Base-by-base conservation (phyloP, 2,797 vertebrate species). In the Semotilus atromaculatus region DNA sequence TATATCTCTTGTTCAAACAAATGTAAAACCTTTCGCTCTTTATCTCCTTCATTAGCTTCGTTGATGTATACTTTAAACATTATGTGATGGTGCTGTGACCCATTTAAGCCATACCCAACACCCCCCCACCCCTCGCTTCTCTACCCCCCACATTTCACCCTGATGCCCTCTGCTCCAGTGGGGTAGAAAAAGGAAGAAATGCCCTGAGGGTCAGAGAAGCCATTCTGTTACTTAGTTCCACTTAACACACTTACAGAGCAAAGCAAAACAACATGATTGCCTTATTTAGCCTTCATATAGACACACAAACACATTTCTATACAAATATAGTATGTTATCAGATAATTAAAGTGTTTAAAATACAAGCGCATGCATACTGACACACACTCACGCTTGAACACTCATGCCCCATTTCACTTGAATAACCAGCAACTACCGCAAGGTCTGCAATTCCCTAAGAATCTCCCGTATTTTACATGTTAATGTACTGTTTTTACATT, bases 51-150 rank as follows among this genome's bases (percentile, higher is more conserved):
- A 90, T 82, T 83, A 79, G 66, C 85, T 89, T 86, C 13, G 36
- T 89, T 89, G 86, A 85, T 85, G 78, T 88, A 43, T 85, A 80
- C 82, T 76, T 81, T 80, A 72, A 80, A 85, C 83, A 89, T 83
- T 80, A 60, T 83, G 53, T 76, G 75, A 62, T 43, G 80, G 75
- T 82, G 76, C 71, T 78, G 81, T 86, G 81, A 88, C 86, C 86
- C 86, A 83, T 90, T 90, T 85, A 89, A 80, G 64, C 36, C 40
- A 29, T 45, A 78, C 43, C 60, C 64, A 66, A 48, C 38, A 60
- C 72, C 64, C 9, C 43, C 8, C 55, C 31, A 31, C 31, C 31
- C 31, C 31, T 3, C 31, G 34, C 36, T 72, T 64, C 7, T 83
- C 84, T 81, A 82, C 87, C 88, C 83, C 86, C 88, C 86, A 80